Conservation (phyloP, 2,888 invertebrate species). For the Sipunculus nudus region DNA sequence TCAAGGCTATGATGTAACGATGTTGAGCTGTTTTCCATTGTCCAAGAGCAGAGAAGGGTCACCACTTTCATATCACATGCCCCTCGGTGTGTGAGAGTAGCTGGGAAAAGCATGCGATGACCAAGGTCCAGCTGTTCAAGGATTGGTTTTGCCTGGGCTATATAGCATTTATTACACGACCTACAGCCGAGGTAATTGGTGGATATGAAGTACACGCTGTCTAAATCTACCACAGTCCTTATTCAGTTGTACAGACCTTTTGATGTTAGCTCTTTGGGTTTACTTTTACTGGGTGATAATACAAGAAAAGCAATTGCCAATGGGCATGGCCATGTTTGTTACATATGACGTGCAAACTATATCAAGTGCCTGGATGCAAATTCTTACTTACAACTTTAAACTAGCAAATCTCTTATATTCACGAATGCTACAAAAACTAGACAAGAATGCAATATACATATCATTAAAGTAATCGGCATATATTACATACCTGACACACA, state of each 20-base stretch:
- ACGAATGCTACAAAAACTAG: no score
- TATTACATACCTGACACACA: no score
- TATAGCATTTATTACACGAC: no score
- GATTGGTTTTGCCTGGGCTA: no score
- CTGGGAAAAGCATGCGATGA: conserved; percentile 34
- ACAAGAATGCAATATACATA: no score
- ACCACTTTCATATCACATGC: conserved; percentile 37
- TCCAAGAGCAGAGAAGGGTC: conserved; percentile 29
- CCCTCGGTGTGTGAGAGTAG: conserved; percentile 33
- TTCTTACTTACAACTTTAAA: no score
- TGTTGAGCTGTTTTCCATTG: conserved; percentile 38
- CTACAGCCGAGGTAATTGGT: conserved; percentile 35
- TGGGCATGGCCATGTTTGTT: no score
- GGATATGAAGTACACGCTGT: conserved; percentile 36
- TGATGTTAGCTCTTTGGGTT: conserved; percentile 17
- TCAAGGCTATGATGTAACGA: conserved; percentile 30
- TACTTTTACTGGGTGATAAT: conserved; percentile 13
- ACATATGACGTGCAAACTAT: no score
- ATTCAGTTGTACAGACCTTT: conserved; percentile 31
- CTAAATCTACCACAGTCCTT: conserved; percentile 38
- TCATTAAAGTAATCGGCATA: no score
- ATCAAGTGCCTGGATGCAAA: no score
- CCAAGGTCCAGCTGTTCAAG: conserved; percentile 38
- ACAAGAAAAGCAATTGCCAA: no score
- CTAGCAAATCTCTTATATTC: no score